A percentile compares a stretch with the other conserved stretches of the same genome.
phyloP scores from a whole-genome alignment of 1,140 invertebrate species.

The Nasonia longicornis region DNA sequence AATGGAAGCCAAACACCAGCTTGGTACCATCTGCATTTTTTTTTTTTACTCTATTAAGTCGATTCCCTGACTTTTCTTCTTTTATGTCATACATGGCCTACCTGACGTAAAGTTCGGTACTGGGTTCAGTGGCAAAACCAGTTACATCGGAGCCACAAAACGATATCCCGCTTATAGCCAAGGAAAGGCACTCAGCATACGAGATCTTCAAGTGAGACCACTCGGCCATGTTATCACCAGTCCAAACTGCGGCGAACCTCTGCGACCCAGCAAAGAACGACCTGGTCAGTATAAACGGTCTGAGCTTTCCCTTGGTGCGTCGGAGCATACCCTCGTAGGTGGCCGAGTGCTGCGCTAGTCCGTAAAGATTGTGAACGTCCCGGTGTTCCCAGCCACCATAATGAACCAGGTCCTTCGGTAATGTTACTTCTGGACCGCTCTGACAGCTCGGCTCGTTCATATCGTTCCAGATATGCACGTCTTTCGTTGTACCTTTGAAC shows the following conservation, averaged over 20 bases:
- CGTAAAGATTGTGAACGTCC: conserved; percentile 97
- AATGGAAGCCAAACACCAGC: conserved; percentile 84
- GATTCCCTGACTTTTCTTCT: background rate
- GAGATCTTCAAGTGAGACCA: conserved; percentile 93
- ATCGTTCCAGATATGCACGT: conserved; percentile 98
- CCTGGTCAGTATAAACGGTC: conserved; percentile 94
- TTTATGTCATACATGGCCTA: background rate
- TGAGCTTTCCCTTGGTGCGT: conserved; percentile 74
- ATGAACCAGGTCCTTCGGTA: conserved; percentile 88
- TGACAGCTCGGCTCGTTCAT: conserved; percentile 99
- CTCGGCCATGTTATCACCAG: conserved; percentile 96
- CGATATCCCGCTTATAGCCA: conserved; percentile 89
- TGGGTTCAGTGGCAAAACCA: conserved; percentile 98
- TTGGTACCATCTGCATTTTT: conserved; percentile 89
- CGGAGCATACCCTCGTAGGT: conserved; percentile 85
- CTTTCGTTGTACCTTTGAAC: conserved; percentile 87
- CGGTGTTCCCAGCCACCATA: conserved; percentile 91
- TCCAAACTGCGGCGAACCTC: conserved; percentile 94
- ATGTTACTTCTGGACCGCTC: conserved; percentile 98
- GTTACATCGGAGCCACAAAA: conserved; percentile 98
- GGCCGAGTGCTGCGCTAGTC: conserved; percentile 74
- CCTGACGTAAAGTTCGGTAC: conserved; percentile 83
- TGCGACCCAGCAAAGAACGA: conserved; percentile 94
- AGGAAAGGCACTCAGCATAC: conserved; percentile 93
- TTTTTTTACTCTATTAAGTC: background rate